Conservation (phyloP, 2,797 vertebrate genomes). For the Leontocebus nigricollis region DNA sequence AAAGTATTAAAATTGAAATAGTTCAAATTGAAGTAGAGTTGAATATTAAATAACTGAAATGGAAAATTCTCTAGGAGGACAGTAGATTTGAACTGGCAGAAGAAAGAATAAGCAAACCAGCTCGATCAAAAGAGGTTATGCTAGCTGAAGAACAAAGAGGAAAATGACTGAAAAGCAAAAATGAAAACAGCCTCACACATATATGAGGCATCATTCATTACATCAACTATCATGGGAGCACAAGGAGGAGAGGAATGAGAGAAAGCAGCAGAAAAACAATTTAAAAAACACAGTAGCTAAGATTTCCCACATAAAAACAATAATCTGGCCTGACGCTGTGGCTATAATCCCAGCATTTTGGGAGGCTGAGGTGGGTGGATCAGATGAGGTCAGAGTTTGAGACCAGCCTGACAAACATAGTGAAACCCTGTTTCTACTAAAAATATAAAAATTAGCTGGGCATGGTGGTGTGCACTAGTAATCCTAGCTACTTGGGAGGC, state of each 20-base stretch:
- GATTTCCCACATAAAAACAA: not conserved
- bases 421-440: not conserved
- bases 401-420: not conserved
- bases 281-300: not conserved
- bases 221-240: not conserved
- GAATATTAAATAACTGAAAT: not conserved
- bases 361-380: not conserved
- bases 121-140: not conserved
- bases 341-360: not conserved
- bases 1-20: not conserved
- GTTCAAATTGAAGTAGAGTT: not conserved
- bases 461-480: not conserved
- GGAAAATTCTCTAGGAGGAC: not conserved
- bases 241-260: not conserved
- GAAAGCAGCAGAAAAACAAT: not conserved
- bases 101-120: not conserved
- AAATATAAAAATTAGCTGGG: not conserved
- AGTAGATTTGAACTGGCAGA: not conserved
- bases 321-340: not conserved
- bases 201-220: not conserved
- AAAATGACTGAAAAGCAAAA: not conserved
- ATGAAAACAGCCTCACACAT: not conserved
- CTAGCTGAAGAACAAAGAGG: not conserved
- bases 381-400: not conserved
- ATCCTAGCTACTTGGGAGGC: not conserved